A percentile compares a stretch with the other conserved stretches of the same genome.
Conservation (phyloP, 2,888 invertebrate genomes). For the Acrocyrtus sp. region DNA sequence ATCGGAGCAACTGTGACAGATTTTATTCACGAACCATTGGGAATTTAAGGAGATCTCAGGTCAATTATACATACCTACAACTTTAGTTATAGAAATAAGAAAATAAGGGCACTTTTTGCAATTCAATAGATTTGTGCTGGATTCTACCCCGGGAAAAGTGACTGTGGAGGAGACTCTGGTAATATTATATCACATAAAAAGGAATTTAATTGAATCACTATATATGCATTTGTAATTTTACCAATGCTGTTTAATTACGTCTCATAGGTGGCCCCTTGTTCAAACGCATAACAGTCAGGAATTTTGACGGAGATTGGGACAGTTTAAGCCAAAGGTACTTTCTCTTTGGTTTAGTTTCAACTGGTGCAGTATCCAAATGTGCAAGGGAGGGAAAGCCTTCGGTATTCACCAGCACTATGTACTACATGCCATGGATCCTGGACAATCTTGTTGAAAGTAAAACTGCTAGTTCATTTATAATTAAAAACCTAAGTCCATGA, state of each 20-base stretch:
- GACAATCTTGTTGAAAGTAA: slow-evolving; percentile 33
- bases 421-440: slow-evolving; percentile 42
- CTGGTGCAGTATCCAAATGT: slow-evolving; percentile 48
- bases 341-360: slow-evolving; percentile 50
- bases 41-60: slow-evolving; percentile 51
- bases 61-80: slow-evolving; percentile 10
- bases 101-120: not conserved
- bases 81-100: not conserved
- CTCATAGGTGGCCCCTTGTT: slow-evolving; percentile 44
- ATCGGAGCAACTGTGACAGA: slow-evolving; percentile 54
- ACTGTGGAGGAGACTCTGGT: slow-evolving; percentile 47
- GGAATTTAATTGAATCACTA: no score
- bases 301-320: no score
- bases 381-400: slow-evolving; percentile 46
- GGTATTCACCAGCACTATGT: slow-evolving; percentile 36
- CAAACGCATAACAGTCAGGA: slow-evolving; percentile 23
- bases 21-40: slow-evolving; percentile 53
- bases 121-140: slow-evolving; percentile 47
- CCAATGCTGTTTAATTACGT: not conserved
- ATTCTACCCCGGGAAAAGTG: slow-evolving; percentile 52
- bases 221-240: no score
- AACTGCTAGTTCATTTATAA: not conserved
- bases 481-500: not conserved
- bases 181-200: not conserved
- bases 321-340: slow-evolving; percentile 37